A percentile compares a stretch with the other conserved stretches of the same genome.
phyloP scores from a whole-genome alignment of 1,140 invertebrate genomes.

The Mylabris phalerata region DNA sequence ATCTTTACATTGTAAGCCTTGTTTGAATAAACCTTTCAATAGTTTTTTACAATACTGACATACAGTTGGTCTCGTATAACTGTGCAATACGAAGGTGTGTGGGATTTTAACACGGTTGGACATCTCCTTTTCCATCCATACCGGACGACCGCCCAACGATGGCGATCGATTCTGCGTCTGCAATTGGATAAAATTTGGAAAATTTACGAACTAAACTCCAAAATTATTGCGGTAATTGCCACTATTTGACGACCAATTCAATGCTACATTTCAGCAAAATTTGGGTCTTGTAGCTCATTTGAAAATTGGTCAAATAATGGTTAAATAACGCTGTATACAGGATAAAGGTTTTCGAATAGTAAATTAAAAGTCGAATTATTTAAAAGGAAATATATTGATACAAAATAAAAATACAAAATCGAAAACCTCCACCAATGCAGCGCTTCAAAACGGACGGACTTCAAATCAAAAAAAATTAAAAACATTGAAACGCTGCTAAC shows the following conservation, averaged over 20 bases:
- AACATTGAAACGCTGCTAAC: not conserved
- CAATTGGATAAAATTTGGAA: not conserved
- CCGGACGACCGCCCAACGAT: conserved; percentile 64
- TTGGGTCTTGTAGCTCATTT: too few species aligned
- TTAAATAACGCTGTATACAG: too few species aligned
- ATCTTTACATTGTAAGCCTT: conserved; percentile 96
- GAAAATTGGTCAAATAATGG: too few species aligned
- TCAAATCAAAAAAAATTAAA: conserved; percentile 5
- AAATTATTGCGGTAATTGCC: too few species aligned
- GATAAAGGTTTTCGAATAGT: not conserved
- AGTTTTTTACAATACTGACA: conserved; percentile 95
- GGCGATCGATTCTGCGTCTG: conserved; percentile 54
- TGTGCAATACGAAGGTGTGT: conserved; percentile 87
- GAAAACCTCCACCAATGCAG: conserved; percentile 19
- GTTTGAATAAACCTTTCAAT: conserved; percentile 90
- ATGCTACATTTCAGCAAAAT: too few species aligned
- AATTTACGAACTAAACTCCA: too few species aligned
- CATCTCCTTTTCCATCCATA: conserved; percentile 69
- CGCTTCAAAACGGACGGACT: conserved; percentile 17
- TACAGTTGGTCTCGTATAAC: conserved; percentile 90
- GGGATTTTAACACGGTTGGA: conserved; percentile 75
- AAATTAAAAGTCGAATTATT: not conserved
- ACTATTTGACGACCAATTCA: too few species aligned
- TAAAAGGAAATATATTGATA: conserved; percentile 1
- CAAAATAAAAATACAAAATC: conserved; percentile 15